phyloP scores from a whole-genome alignment of 2,113 vertebrate species.

The Salvelinus fontinalis region DNA sequence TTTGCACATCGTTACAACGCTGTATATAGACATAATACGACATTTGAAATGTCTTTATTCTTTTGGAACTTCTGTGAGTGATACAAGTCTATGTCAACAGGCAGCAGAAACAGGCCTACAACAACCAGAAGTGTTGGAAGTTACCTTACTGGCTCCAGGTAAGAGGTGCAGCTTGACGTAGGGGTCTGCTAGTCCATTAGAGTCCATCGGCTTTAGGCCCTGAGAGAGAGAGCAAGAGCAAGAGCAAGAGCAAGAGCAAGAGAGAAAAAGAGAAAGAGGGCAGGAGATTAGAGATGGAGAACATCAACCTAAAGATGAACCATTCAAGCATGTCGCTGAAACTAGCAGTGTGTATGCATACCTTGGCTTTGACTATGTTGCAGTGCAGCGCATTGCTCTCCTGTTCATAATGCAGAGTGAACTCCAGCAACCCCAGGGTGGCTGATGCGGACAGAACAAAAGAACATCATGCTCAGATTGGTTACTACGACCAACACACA shows the following conservation, averaged over 20 bases:
- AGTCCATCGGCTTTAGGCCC: slow-evolving; percentile 97
- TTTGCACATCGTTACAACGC: too few species aligned
- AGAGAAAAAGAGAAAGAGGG: neutral
- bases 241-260: neutral
- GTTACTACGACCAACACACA: neutral
- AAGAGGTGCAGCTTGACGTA: slow-evolving; percentile 94
- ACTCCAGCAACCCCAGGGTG: slow-evolving; percentile 91
- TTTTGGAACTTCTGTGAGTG: too few species aligned
- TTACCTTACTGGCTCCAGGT: slow-evolving; percentile 95
- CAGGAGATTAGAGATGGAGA: neutral
- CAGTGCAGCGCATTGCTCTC: slow-evolving; percentile 91
- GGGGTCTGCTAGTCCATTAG: slow-evolving; percentile 92
- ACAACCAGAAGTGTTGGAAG: neutral
- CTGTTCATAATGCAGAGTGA: slow-evolving; percentile 90
- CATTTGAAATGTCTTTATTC: too few species aligned
- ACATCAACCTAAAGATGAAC: too few species aligned
- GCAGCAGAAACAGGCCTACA: too few species aligned
- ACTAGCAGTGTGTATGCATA: slow-evolving; percentile 46
- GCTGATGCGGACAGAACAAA: slow-evolving; percentile 65
- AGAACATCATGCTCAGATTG: neutral
- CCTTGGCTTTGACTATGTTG: slow-evolving; percentile 91
- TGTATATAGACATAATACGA: too few species aligned
- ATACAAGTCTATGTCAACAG: too few species aligned
- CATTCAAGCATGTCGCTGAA: neutral
- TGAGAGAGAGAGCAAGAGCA: slow-evolving; percentile 39